Conservation (phyloP, 2,113 vertebrate species). For the Myodes glareolus region DNA sequence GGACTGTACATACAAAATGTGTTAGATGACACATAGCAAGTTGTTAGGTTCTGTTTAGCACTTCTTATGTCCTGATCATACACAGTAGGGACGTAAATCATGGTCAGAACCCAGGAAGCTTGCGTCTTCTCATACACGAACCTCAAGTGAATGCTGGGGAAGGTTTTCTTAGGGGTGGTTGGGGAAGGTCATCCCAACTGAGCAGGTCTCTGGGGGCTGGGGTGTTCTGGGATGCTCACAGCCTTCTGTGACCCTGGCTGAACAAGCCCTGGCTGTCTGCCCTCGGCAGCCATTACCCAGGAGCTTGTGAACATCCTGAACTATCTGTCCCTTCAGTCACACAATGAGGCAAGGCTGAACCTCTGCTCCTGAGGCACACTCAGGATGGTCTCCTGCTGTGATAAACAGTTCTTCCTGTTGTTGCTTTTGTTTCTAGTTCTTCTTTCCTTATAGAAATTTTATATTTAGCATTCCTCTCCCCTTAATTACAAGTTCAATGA, state of each 20-base stretch:
- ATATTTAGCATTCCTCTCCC: not conserved
- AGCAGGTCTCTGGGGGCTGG: not conserved
- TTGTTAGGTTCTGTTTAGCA: not conserved
- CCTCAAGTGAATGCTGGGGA: not conserved
- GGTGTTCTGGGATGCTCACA: not conserved
- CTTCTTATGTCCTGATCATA: not conserved
- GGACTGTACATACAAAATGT: not conserved
- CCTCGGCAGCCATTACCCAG: not conserved
- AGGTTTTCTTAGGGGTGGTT: not conserved
- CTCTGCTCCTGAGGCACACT: not conserved
- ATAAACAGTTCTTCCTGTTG: not conserved
- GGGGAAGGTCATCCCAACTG: not conserved
- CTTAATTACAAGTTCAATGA: not conserved
- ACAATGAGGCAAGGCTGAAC: not conserved
- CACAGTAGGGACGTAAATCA: not conserved
- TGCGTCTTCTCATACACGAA: not conserved
- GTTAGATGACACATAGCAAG: not conserved
- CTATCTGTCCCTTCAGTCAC: not conserved
- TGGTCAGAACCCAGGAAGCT: not conserved
- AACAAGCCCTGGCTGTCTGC: not conserved
- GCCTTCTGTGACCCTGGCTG: not conserved
- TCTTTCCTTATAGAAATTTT: constrained; percentile 22
- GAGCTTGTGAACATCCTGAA: not conserved
- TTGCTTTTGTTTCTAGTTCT: not conserved
- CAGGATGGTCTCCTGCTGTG: not conserved